Conservation (phyloP, 2,797 vertebrate genomes). For the Arrhamphus sclerolepis region DNA sequence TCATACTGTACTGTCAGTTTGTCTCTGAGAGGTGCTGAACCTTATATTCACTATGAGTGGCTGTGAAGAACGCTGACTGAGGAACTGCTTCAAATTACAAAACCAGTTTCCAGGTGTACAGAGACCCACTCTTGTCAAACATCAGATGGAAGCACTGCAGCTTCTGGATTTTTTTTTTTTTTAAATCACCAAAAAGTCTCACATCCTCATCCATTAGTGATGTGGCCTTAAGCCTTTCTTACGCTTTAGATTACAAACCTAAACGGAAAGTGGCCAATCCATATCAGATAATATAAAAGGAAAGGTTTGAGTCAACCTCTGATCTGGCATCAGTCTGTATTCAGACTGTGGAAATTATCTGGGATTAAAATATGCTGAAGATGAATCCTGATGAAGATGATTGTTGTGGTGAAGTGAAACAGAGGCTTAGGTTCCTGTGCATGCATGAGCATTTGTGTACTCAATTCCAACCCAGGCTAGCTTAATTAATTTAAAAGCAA, state of each 20-base stretch:
- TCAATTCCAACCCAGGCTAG: slow-evolving; percentile 25
- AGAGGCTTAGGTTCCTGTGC: slow-evolving; percentile 17
- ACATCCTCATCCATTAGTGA: slow-evolving; percentile 60
- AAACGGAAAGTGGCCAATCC: slow-evolving; percentile 37
- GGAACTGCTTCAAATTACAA: slow-evolving; percentile 26
- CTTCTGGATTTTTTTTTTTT: too few species aligned
- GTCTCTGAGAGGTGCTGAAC: slow-evolving; percentile 12
- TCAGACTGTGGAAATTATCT: slow-evolving; percentile 56
- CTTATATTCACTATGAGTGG: slow-evolving; percentile 22
- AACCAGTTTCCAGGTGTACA: slow-evolving; percentile 23
- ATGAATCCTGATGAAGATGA: slow-evolving; percentile 21
- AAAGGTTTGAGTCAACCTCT: slow-evolving; percentile 43
- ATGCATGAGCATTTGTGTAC: slow-evolving; percentile 27
- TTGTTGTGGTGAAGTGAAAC: slow-evolving; percentile 10
- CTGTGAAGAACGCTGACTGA: neutral
- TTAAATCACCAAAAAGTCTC: slow-evolving; percentile 36
- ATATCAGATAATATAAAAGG: slow-evolving; percentile 19
- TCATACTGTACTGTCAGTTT: neutral
- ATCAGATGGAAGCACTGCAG: slow-evolving; percentile 28
- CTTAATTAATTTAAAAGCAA: slow-evolving; percentile 57
- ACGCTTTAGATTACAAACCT: slow-evolving; percentile 50
- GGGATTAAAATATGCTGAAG: slow-evolving; percentile 43
- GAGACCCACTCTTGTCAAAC: slow-evolving; percentile 15
- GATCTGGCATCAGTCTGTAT: slow-evolving; percentile 48
- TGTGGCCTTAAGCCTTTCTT: slow-evolving; percentile 47